Evolutionary conservation across 1,140 invertebrate genomes (phyloP).

Genomic region (Pseudomyrmex flavicornis): DNA sequence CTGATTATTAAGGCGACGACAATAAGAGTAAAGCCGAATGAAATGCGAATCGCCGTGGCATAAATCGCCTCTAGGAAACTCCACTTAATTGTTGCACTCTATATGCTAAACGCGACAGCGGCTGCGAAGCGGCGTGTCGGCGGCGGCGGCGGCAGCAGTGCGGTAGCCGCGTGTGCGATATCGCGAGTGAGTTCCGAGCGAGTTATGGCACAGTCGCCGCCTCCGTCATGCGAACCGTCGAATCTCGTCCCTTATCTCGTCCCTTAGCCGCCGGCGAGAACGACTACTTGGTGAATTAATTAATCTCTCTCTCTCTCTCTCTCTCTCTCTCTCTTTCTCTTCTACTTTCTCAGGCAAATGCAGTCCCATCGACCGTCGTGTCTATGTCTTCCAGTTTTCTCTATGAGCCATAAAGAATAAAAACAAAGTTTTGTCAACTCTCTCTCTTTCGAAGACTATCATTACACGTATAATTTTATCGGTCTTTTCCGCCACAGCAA

Average conservation of each 20-base stretch:
- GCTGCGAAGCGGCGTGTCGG: constrained; percentile 61
- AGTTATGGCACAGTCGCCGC: constrained; percentile 83
- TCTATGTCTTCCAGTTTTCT: not conserved
- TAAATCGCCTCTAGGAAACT: constrained; percentile 74
- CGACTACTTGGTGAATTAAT: constrained; percentile 66
- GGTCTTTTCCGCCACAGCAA: not conserved
- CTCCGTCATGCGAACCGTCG: constrained; percentile 83
- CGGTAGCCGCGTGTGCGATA: constrained; percentile 70
- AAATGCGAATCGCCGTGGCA: constrained; percentile 60
- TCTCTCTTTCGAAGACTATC: too few relatives aligned
- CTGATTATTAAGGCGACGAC: constrained; percentile 74
- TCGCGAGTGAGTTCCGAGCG: constrained; percentile 66
- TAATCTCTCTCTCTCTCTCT: constrained; percentile 26
- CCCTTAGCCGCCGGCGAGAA: constrained; percentile 59
- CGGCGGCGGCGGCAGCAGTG: constrained; percentile 39
- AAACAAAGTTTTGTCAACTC: constrained; percentile 17
- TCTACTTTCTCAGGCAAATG: not conserved
- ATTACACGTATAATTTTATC: not conserved
- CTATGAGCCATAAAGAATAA: constrained; percentile 25
- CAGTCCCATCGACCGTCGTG: constrained; percentile 15
- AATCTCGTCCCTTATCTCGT: constrained; percentile 79
- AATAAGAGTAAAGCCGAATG: constrained; percentile 75
- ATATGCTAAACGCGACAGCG: constrained; percentile 83
- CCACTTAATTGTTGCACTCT: constrained; percentile 83
- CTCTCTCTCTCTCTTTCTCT: too few relatives aligned